Evolutionary conservation across 2,113 vertebrate species (phyloP).

Genomic region (Pleuronectes platessa): DNA sequence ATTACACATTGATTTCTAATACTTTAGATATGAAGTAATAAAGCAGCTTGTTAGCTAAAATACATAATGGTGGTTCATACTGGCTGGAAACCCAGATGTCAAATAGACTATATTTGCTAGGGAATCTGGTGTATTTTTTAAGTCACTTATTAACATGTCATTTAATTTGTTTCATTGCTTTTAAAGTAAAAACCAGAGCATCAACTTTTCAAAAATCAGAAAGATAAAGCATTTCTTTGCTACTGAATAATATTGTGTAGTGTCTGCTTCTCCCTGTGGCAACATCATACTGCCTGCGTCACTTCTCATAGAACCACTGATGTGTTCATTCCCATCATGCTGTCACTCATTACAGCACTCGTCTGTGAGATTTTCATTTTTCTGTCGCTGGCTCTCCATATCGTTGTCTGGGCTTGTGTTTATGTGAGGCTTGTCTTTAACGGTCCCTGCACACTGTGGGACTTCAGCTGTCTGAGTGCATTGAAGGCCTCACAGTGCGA

Average conservation of each 20-base stretch:
- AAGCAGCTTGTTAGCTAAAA: neutral
- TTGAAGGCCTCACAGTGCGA: no score
- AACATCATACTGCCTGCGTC: slow-evolving; percentile 28
- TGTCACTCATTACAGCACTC: slow-evolving; percentile 59
- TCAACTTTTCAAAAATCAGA: no score
- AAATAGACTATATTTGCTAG: neutral
- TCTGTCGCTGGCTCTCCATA: no score
- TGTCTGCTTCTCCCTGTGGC: neutral
- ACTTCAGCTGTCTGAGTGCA: no score
- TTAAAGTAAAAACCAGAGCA: no score
- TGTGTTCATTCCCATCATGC: slow-evolving; percentile 55
- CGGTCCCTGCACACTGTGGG: no score
- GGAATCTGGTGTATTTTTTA: no score
- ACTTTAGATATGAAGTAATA: slow-evolving; percentile 6
- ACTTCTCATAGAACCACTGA: slow-evolving; percentile 41
- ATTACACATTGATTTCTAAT: neutral
- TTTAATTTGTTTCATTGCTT: neutral
- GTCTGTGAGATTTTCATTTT: no score
- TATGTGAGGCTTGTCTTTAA: no score
- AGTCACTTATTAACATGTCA: neutral
- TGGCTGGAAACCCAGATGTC: no score
- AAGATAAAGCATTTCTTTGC: neutral
- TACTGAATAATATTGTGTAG: no score
- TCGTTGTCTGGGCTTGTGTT: no score
- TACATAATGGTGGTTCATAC: neutral